Percentiles rank a stretch among this genome's conserved stretches.
These are phyloP conservation scores for Aphis craccivora DNA, from an alignment of 1,140 invertebrate genomes.

Conservation along the genomic window DNA sequence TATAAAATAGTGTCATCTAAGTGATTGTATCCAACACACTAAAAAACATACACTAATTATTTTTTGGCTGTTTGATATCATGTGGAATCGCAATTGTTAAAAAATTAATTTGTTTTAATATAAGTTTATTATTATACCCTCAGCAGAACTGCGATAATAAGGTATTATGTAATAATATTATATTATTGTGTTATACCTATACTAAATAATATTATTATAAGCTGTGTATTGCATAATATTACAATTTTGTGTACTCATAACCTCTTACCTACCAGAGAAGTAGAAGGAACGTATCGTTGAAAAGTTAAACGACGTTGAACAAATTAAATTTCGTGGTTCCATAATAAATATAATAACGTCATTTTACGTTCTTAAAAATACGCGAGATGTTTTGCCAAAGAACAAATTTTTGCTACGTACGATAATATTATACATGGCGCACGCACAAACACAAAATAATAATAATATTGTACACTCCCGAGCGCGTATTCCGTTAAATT, in stretches of 20 bases:
- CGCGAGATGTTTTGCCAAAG: neutral
- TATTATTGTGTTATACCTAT: neutral
- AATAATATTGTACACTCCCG: neutral
- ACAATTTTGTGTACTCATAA: neutral
- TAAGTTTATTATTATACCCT: neutral
- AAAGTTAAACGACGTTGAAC: neutral
- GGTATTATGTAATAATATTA: neutral
- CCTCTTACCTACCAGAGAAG: neutral
- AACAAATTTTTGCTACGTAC: neutral
- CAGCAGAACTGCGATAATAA: neutral
- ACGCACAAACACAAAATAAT: neutral
- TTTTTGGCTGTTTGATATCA: neutral
- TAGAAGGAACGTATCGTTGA: neutral
- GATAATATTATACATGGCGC: neutral
- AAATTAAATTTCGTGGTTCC: neutral
- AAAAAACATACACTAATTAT: neutral
- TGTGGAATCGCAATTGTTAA: neutral
- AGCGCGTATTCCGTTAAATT: neutral
- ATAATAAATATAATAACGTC: neutral
- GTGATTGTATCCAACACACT: neutral
- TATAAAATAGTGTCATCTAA: neutral
- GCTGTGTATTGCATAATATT: neutral
- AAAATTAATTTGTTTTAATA: neutral
- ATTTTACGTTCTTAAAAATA: constrained; percentile 15
- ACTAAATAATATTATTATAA: neutral